Conservation (phyloP, 2,888 invertebrate species). For the Temnothorax ravouxi region DNA sequence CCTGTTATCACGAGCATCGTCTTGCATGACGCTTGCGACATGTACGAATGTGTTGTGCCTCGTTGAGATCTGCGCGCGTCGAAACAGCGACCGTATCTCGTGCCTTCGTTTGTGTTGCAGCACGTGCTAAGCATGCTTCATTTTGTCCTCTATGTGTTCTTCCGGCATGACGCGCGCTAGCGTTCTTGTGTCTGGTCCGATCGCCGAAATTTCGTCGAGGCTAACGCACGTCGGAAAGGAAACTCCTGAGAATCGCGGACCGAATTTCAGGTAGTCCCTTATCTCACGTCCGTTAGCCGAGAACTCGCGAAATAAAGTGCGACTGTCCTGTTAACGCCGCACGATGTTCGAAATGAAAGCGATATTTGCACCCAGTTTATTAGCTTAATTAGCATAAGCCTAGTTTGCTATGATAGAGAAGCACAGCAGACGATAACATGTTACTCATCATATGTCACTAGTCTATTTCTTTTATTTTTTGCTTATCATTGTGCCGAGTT, state of each 20-base stretch:
- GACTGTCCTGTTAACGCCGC: background rate
- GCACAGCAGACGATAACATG: background rate
- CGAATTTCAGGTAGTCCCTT: background rate
- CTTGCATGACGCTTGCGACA: slow-evolving; percentile 78
- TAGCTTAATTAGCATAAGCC: slow-evolving; percentile 43
- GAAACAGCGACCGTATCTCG: slow-evolving; percentile 44
- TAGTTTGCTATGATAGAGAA: slow-evolving; percentile 25
- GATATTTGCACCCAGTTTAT: slow-evolving; percentile 28
- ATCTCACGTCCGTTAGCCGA: background rate
- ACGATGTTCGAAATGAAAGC: background rate
- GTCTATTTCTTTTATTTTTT: slow-evolving; percentile 10
- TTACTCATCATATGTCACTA: background rate
- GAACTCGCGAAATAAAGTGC: background rate
- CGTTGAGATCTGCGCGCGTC: slow-evolving; percentile 37
- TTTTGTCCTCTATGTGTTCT: slow-evolving; percentile 58
- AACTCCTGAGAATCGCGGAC: background rate
- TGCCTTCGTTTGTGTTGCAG: slow-evolving; percentile 62
- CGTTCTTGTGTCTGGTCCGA: slow-evolving; percentile 51
- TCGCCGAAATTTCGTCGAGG: slow-evolving; percentile 30
- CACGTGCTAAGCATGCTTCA: slow-evolving; percentile 72
- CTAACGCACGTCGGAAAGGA: slow-evolving; percentile 27
- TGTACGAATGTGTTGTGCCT: slow-evolving; percentile 55
- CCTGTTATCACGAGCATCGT: slow-evolving; percentile 75
- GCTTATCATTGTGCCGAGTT: background rate
- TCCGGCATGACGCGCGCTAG: slow-evolving; percentile 58